Conservation (phyloP, 2,113 vertebrate genomes). For the Colossoma macropomum region DNA sequence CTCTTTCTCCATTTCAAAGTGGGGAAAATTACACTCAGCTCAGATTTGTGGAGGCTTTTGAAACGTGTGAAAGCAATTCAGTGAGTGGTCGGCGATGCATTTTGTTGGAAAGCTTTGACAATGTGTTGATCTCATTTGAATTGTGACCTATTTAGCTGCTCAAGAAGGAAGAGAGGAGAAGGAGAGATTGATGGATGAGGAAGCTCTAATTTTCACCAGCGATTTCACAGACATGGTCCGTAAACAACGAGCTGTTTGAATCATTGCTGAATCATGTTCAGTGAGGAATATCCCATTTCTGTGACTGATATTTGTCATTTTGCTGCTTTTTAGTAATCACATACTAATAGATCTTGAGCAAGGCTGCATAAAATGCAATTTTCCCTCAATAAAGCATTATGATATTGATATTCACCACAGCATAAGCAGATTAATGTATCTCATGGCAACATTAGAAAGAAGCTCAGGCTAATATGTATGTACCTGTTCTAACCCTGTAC, state of each 20-base stretch:
- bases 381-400: not conserved
- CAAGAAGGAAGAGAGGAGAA: not conserved
- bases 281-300: not conserved
- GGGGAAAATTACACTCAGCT: not conserved
- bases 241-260: conserved; percentile 4
- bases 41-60: conserved; percentile 17
- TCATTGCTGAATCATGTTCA: conserved; percentile 5
- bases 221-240: conserved; percentile 4
- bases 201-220: conserved; percentile 33
- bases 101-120: conserved; percentile 3
- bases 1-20: not conserved
- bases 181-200: conserved; percentile 14
- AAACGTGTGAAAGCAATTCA: not conserved
- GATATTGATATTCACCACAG: not conserved
- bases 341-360: not conserved
- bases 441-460: not conserved
- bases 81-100: not conserved
- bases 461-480: not conserved
- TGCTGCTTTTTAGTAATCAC: not conserved
- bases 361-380: conserved; percentile 5
- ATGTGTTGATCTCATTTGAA: conserved; percentile 33
- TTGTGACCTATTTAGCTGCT: conserved; percentile 52
- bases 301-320: conserved; percentile 10
- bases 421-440: not conserved
- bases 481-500: not conserved